Evolutionary conservation across 2,113 vertebrate species (phyloP).

Genomic region (Lagopus leucura): DNA sequence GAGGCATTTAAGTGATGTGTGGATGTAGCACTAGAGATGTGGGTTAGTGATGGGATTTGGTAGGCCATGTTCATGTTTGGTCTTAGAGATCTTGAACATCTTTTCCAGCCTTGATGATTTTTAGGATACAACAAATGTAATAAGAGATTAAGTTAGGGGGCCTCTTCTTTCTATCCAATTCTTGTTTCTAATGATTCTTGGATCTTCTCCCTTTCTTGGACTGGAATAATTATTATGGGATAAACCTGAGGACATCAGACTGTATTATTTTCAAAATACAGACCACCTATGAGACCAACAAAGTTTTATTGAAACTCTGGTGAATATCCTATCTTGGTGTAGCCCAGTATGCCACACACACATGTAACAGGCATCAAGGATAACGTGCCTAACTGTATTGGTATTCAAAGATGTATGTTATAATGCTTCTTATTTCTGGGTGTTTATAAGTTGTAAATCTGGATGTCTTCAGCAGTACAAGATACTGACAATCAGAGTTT

Average conservation of each 20-base stretch:
- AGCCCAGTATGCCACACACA: not conserved
- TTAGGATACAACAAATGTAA: not conserved
- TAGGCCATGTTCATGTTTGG: not conserved
- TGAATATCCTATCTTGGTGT: not conserved
- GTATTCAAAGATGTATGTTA: not conserved
- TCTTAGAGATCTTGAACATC: not conserved
- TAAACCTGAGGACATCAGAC: not conserved
- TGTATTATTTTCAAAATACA: not conserved
- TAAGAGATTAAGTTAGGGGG: not conserved
- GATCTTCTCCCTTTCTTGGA: not conserved
- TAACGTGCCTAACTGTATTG: not conserved
- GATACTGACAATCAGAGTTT: not conserved
- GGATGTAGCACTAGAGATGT: not conserved
- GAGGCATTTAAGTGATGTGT: not conserved
- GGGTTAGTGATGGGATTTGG: not conserved
- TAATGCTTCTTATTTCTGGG: not conserved
- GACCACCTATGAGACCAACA: not conserved
- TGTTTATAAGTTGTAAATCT: not conserved
- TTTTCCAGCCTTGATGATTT: not conserved
- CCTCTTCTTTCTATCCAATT: not conserved
- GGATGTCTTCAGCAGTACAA: not conserved
- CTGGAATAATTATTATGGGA: not conserved
- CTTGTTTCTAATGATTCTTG: not conserved
- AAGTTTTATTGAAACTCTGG: not conserved
- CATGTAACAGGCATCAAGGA: not conserved